Conservation (phyloP, 1,140 invertebrate genomes). For the Hesperophylax magnus region DNA sequence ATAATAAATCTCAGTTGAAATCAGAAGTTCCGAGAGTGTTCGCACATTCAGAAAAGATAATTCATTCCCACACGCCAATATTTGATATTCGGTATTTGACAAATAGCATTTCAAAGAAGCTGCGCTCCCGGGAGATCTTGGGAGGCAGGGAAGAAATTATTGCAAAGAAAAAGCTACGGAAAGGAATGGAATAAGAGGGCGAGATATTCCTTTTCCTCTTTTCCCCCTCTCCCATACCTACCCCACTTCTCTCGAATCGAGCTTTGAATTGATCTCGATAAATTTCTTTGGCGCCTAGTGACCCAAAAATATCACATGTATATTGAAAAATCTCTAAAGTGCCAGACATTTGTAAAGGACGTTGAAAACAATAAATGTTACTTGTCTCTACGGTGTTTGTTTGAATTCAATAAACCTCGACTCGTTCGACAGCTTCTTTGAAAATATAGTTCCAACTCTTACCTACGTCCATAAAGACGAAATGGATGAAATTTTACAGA, state of each 20-base stretch:
- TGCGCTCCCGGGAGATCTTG: background rate
- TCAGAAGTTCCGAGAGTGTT: background rate
- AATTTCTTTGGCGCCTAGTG: conserved; percentile 56
- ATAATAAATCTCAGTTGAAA: conserved; percentile 7
- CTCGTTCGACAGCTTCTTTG: too few species aligned
- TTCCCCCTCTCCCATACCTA: background rate
- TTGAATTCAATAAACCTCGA: conserved; percentile 18
- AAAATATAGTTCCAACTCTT: too few species aligned
- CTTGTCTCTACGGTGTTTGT: background rate
- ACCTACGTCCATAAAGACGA: too few species aligned
- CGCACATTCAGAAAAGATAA: conserved; percentile 2
- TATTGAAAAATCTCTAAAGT: conserved; percentile 57
- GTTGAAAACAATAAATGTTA: conserved; percentile 12
- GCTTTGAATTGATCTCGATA: conserved; percentile 53
- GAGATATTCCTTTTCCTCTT: background rate
- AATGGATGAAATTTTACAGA: too few species aligned
- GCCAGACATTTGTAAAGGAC: conserved; percentile 54
- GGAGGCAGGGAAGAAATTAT: conserved; percentile 3
- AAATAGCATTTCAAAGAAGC: conserved; percentile 31
- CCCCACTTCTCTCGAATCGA: background rate
- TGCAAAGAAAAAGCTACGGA: conserved; percentile 25
- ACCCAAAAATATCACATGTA: conserved; percentile 57
- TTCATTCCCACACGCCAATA: conserved; percentile 28
- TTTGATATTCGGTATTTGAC: conserved; percentile 29
- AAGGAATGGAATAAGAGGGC: background rate